A percentile compares a stretch with the other conserved stretches of the same genome.
Evolutionary conservation across 92 coral and sea anemone genomes (phyloP).

Genomic region (Zoanthus solanderi): DNA sequence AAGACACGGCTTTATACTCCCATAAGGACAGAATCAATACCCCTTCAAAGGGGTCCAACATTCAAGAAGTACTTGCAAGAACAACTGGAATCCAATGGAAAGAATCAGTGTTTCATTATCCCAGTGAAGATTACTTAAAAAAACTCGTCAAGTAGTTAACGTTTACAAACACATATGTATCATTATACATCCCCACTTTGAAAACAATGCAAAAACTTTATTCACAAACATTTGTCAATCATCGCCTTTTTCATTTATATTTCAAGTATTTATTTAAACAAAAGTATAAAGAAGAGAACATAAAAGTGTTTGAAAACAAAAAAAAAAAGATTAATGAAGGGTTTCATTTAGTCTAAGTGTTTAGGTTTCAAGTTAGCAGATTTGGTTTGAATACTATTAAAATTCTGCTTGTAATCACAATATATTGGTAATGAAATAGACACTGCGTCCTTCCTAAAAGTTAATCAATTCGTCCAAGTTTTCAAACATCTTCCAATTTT

Average conservation of each 20-base stretch:
- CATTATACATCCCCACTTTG: background rate
- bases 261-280: background rate
- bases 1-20: conserved; percentile 77
- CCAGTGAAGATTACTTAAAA: conserved; percentile 36
- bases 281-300: background rate
- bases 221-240: background rate
- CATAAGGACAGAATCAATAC: conserved; percentile 77
- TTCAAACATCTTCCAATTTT: background rate
- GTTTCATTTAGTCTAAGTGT: background rate
- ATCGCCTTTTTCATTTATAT: background rate
- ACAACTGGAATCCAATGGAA: conserved; percentile 91
- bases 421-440: background rate
- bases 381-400: background rate
- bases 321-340: background rate
- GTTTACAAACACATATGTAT: background rate
- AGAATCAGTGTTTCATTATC: conserved; percentile 73
- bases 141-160: background rate
- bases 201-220: background rate
- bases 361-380: background rate
- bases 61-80: conserved; percentile 78
- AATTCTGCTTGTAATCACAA: background rate
- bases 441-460: background rate
- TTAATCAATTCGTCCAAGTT: background rate
- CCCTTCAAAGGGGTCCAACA: conserved; percentile 81
- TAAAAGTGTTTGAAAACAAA: background rate